Evolutionary conservation across 2,797 vertebrate genomes (phyloP).

Genomic region (Moxostoma hubbsi): DNA sequence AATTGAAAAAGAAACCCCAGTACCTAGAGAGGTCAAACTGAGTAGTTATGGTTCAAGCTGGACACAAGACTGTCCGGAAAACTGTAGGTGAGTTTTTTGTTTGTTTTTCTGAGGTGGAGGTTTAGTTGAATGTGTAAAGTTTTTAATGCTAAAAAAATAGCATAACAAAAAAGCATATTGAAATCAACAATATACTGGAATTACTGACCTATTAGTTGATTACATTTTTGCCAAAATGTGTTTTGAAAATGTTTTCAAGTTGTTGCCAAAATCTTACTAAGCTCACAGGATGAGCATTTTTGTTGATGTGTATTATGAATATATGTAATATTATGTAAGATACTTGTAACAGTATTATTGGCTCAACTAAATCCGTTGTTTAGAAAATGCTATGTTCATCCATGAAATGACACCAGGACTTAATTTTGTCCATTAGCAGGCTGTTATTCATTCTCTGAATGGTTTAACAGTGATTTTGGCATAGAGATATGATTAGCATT

Average conservation of each 20-base stretch:
- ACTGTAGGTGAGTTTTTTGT: constrained; percentile 47
- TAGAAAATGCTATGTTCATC: not conserved
- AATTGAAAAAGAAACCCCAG: constrained; percentile 37
- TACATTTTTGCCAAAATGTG: not conserved
- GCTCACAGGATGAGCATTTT: constrained; percentile 5
- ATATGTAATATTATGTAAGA: constrained; percentile 9
- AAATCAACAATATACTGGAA: not conserved
- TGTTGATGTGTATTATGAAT: not conserved
- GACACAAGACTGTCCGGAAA: constrained; percentile 35
- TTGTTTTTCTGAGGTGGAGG: not conserved
- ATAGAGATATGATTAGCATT: constrained; percentile 16
- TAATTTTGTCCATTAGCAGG: not conserved
- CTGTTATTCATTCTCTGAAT: constrained; percentile 16
- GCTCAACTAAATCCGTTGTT: not conserved
- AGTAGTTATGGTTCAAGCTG: constrained; percentile 51
- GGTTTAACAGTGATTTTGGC: constrained; percentile 28
- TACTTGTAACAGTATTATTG: not conserved
- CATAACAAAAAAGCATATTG: no score
- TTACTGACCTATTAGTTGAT: not conserved
- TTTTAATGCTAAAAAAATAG: not conserved
- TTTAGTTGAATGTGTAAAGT: not conserved
- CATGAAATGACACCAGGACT: not conserved
- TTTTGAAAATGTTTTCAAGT: constrained; percentile 1
- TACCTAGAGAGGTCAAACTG: constrained; percentile 18
- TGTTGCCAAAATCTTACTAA: constrained; percentile 26